These are phyloP conservation scores for Ariopsis seemanni DNA, from an alignment of 2,113 vertebrate species.

Conservation along the genomic window DNA sequence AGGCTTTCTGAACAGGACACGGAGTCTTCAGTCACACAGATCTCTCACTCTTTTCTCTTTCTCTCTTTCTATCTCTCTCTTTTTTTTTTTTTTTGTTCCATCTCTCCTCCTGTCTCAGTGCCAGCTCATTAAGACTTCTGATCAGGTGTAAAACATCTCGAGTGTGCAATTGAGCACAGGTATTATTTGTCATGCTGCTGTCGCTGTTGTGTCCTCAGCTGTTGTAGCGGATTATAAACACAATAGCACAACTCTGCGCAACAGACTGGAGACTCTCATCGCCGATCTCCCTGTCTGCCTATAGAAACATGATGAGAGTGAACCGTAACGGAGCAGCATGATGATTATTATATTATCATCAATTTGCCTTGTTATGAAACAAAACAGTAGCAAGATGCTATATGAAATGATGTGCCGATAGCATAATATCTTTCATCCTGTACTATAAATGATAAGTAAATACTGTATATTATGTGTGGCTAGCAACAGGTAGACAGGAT, in stretches of 20 bases:
- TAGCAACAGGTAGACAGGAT: constrained; percentile 30
- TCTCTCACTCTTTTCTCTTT: constrained; percentile 56
- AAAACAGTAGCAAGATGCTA: not conserved
- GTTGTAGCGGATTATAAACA: constrained; percentile 51
- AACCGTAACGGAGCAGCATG: constrained; percentile 25
- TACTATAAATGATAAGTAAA: constrained; percentile 14
- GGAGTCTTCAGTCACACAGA: constrained; percentile 57
- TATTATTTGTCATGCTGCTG: constrained; percentile 56
- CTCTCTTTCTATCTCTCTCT: constrained; percentile 52
- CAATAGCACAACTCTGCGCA: constrained; percentile 22
- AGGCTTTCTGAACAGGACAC: constrained; percentile 49
- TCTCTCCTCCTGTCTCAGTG: constrained; percentile 58
- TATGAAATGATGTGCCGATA: not conserved
- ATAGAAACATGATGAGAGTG: constrained; percentile 19
- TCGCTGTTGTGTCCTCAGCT: constrained; percentile 50
- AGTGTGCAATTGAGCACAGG: constrained; percentile 68
- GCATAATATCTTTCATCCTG: not conserved
- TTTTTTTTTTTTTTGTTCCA: constrained; percentile 57
- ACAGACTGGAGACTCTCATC: constrained; percentile 40
- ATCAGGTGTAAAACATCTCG: constrained; percentile 70
- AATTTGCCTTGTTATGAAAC: constrained; percentile 10
- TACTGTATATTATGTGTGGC: constrained; percentile 21
- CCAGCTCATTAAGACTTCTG: constrained; percentile 74
- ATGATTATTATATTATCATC: not conserved
- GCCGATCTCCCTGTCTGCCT: constrained; percentile 22